Percentiles rank a stretch among this genome's conserved stretches.
These are phyloP conservation scores for Tetramorium parvispinum DNA, from an alignment of 1,140 invertebrate species.

Conservation along the genomic window DNA sequence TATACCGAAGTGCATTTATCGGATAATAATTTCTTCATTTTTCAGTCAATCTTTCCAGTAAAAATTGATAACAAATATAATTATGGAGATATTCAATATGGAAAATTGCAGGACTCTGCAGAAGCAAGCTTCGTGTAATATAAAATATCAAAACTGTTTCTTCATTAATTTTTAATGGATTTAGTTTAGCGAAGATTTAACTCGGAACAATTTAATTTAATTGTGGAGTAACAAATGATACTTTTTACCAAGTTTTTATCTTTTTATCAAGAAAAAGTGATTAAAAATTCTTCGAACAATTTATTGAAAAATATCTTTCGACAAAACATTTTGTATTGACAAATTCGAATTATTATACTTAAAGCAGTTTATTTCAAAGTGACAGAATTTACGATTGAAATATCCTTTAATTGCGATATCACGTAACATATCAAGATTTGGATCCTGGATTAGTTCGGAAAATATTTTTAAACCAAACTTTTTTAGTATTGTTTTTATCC, in stretches of 20 bases:
- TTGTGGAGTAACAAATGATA: not conserved
- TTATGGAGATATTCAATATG: not conserved
- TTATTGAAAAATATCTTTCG: not conserved
- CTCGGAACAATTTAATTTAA: not conserved
- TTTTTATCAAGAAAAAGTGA: not conserved
- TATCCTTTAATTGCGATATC: not conserved
- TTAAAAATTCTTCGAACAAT: not conserved
- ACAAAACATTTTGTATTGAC: not conserved
- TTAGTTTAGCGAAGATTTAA: not conserved
- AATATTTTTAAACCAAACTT: not conserved
- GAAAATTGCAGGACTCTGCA: not conserved
- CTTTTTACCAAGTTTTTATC: not conserved
- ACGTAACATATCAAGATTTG: not conserved
- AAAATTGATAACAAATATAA: not conserved
- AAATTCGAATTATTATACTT: not conserved
- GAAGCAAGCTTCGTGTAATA: not conserved
- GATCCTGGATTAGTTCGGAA: not conserved
- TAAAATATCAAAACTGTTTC: slow-evolving; percentile 21
- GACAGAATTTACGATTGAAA: not conserved
- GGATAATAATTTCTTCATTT: not conserved
- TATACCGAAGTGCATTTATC: not conserved
- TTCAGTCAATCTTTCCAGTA: not conserved
- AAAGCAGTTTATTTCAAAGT: not conserved
- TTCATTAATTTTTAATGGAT: not conserved
- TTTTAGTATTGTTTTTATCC: not conserved